Evolutionary conservation across 2,113 vertebrate species (phyloP), one percentile per base, ranked within the genome.

Genomic region (Formicarius rufipectus): DNA sequence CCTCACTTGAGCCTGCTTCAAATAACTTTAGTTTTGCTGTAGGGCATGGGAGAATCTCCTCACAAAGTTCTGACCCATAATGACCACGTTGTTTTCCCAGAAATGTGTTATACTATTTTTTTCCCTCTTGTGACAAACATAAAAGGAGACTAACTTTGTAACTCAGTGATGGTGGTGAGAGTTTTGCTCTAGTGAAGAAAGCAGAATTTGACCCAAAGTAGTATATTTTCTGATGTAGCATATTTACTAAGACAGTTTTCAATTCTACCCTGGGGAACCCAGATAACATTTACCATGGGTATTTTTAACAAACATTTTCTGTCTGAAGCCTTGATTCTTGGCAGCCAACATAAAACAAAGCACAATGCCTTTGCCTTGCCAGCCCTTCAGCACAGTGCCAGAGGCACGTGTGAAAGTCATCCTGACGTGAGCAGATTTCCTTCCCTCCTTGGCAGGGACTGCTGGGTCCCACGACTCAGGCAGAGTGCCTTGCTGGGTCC

Each of bases 291-390:
- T 63, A 44, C 50, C 92, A 35, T 9, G 42, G 31, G 47, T 78
- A 89, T 81, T 79, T 91, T 89, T 75, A 84, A 93, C 64, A 79
- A 75, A 75, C 69, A 39, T 49, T 78, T 95, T 93, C 73, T 55
- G 14, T 74, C 68, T 72, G 73, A 91, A 94, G 81, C 44, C 39
- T n/a, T 21, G 28, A 13, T 56, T 78, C 42, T 44, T 3, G 0
- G 56, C 87, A 89, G 86, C 37, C 77, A 72, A 27, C 92, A 55
- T 69, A 47, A 69, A 94, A 79, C 77, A 94, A 93, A 96, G 85
- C 67, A 82, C 81, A 82, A 42, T 35, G 77, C 39, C 67, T 84
- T 21, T 40, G 80, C 39, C 78, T 50, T 55, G 94, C 84, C 86
- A 87, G 75, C 44, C 75, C 68, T 12, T 60, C 72, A 40, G 79